A percentile compares a stretch with the other conserved stretches of the same genome.
Conservation (phyloP, 2,113 vertebrate genomes). For the Odontophorus gujanensis region DNA sequence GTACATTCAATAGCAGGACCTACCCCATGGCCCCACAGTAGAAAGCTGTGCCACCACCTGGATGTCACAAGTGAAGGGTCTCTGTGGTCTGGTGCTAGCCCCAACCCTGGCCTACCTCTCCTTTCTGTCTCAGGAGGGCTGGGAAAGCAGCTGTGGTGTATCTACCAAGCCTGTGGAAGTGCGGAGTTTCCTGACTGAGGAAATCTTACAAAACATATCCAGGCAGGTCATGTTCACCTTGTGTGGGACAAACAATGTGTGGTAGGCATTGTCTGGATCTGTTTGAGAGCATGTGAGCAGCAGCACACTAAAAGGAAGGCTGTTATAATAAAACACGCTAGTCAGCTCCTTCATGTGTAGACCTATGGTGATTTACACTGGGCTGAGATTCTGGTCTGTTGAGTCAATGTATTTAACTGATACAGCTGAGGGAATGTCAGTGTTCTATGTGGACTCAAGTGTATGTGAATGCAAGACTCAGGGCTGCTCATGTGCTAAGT, state of each 20-base stretch:
- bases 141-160: neutral
- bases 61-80: neutral
- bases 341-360: neutral
- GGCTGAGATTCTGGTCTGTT: neutral
- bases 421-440: neutral
- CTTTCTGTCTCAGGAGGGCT: neutral
- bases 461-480: neutral
- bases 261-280: neutral
- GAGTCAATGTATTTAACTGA: neutral
- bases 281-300: neutral
- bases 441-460: neutral
- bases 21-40: neutral
- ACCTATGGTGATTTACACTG: neutral
- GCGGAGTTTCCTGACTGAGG: neutral
- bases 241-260: neutral
- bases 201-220: rapidly evolving
- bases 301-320: neutral
- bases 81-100: neutral
- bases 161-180: neutral
- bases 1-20: neutral
- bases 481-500: neutral
- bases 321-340: neutral
- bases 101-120: neutral
- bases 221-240: rapidly evolving
- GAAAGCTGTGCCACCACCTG: neutral